A percentile compares a stretch with the other conserved stretches of the same genome.
Conservation (phyloP, 2,797 vertebrate species). For the Cyprinella venusta region DNA sequence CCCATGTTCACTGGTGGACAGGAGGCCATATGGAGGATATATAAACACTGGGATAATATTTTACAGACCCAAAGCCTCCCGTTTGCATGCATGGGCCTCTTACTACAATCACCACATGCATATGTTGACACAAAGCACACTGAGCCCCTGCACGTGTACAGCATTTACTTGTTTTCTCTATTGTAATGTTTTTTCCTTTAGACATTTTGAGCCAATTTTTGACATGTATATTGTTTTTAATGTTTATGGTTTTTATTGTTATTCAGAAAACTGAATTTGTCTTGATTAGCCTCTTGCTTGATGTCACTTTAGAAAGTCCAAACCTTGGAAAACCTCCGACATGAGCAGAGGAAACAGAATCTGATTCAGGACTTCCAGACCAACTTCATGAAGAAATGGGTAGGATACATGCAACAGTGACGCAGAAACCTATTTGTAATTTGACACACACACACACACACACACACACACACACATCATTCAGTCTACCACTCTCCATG, state of each 20-base stretch:
- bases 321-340: neutral
- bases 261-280: neutral
- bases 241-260: neutral
- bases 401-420: neutral
- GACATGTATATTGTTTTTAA: neutral
- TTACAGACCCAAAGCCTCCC: neutral
- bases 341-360: neutral
- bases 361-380: neutral
- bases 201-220: neutral
- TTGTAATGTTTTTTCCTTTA: neutral
- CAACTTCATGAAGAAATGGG: neutral
- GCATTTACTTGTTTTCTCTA: neutral
- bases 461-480: neutral
- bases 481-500: no score
- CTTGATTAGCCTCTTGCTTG: neutral
- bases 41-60: neutral
- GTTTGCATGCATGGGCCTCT: neutral
- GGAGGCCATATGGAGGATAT: neutral
- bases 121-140: conserved; percentile 6
- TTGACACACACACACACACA: neutral
- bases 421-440: neutral
- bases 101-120: neutral
- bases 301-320: conserved; percentile 1
- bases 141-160: neutral
- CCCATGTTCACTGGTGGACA: neutral